Percentiles rank a stretch among this genome's conserved stretches.
These are phyloP conservation scores for Macaca mulatta DNA, from an alignment of 2,113 vertebrate genomes.

Conservation along the genomic window DNA sequence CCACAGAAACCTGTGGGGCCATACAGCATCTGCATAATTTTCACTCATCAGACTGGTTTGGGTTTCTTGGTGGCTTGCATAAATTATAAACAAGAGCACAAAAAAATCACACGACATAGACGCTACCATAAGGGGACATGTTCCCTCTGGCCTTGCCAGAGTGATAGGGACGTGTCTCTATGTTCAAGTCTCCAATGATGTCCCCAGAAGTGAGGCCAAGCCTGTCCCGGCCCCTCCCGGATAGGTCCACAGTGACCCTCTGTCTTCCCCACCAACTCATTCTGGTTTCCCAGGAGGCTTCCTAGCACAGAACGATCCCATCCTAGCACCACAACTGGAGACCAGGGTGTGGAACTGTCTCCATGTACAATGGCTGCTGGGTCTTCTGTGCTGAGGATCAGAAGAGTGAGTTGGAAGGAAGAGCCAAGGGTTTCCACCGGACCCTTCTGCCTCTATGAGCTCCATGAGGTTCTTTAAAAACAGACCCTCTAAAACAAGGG, in stretches of 20 bases:
- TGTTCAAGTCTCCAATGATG: background rate
- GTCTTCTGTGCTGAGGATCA: background rate
- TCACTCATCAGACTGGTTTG: background rate
- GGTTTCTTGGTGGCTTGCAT: conserved; percentile 61
- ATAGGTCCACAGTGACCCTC: background rate
- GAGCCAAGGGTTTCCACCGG: background rate
- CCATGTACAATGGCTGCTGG: background rate
- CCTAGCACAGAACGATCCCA: background rate
- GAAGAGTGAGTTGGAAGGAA: background rate
- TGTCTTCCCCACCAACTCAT: background rate
- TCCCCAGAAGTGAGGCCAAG: background rate
- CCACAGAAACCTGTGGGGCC: background rate
- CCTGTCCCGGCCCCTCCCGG: background rate
- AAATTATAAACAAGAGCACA: conserved; percentile 80
- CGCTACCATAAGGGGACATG: conserved; percentile 57
- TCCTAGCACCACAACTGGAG: conserved; percentile 34
- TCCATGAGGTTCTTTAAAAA: background rate
- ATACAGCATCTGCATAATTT: conserved; percentile 14
- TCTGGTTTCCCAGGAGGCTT: background rate
- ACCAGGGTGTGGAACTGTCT: background rate
- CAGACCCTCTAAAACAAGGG: background rate
- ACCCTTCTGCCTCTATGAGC: background rate
- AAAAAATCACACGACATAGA: conserved; percentile 79
- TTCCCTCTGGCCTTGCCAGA: conserved; percentile 45
- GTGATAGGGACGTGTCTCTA: background rate